phyloP scores from a whole-genome alignment of 2,113 vertebrate species.

The Furnarius figulus region DNA sequence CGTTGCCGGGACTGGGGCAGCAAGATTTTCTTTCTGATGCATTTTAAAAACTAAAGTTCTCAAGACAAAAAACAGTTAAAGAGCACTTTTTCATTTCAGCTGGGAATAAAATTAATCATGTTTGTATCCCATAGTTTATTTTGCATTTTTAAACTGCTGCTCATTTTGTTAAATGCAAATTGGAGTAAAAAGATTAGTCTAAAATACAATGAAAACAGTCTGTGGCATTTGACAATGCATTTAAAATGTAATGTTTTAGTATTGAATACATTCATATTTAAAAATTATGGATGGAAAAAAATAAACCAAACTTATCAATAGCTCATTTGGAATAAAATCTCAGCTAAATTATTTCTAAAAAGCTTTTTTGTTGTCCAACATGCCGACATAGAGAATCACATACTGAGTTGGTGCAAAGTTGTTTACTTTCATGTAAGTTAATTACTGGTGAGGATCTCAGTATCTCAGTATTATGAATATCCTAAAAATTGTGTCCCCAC shows the following conservation, averaged over 20 bases:
- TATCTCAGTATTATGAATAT: not conserved
- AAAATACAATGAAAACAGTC: not conserved
- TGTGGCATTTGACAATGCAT: not conserved
- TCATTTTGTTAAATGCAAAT: not conserved
- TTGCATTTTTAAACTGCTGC: not conserved
- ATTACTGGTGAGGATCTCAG: not conserved
- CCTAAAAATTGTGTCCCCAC: not conserved
- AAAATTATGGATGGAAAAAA: not conserved
- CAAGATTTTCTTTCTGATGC: not conserved
- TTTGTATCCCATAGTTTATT: not conserved
- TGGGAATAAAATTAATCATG: not conserved
- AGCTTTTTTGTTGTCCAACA: not conserved
- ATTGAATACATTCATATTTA: not conserved
- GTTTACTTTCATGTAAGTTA: not conserved
- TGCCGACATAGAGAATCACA: not conserved
- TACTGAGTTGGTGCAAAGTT: rapidly evolving
- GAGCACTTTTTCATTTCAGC: not conserved
- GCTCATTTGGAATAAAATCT: not conserved
- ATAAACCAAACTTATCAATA: not conserved
- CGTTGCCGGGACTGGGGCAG: not conserved
- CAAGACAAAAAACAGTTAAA: not conserved
- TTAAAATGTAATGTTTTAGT: not conserved
- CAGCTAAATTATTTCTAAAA: not conserved
- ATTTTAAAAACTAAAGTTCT: not conserved
- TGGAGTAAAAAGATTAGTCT: not conserved